phyloP scores from a whole-genome alignment of 2,113 vertebrate species.

The Oncorhynchus tshawytscha region DNA sequence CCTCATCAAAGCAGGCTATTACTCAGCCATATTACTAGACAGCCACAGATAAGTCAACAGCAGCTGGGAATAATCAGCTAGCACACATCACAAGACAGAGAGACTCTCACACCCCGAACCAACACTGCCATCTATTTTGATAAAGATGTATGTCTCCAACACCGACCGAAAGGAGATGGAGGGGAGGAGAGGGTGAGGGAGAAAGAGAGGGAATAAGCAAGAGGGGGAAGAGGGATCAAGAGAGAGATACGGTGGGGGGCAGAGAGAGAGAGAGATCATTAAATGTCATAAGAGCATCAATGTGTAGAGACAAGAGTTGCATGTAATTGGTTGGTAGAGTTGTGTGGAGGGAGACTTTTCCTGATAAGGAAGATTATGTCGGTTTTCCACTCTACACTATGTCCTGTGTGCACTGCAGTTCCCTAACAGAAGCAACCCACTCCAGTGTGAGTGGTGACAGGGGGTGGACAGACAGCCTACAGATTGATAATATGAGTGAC shows the following conservation, averaged over 20 bases:
- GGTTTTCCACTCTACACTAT: too few relatives aligned
- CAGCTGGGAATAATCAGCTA: constrained; percentile 43
- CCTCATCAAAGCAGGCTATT: constrained; percentile 54
- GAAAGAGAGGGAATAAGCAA: too few relatives aligned
- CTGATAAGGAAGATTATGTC: too few relatives aligned
- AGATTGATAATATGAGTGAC: constrained; percentile 19
- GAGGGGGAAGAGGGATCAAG: too few relatives aligned
- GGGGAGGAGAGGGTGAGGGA: constrained; percentile 2
- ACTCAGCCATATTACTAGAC: constrained; percentile 62
- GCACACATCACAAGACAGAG: constrained; percentile 38
- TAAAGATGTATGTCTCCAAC: constrained; percentile 54
- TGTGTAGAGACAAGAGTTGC: too few relatives aligned
- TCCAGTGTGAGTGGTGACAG: neutral
- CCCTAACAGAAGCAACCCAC: too few relatives aligned
- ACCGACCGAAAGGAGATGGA: constrained; percentile 23
- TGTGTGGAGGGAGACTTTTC: too few relatives aligned
- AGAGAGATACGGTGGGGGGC: too few relatives aligned
- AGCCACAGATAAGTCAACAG: constrained; percentile 61
- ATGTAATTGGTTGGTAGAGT: too few relatives aligned
- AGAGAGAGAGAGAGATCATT: neutral
- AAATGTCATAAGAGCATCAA: neutral
- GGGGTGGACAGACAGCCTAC: constrained; percentile 19
- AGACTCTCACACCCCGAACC: constrained; percentile 41
- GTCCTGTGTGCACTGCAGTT: too few relatives aligned
- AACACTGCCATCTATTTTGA: constrained; percentile 63